Base-by-base conservation (phyloP, 2,797 vertebrate genomes). In the Saxicola maurus region DNA sequence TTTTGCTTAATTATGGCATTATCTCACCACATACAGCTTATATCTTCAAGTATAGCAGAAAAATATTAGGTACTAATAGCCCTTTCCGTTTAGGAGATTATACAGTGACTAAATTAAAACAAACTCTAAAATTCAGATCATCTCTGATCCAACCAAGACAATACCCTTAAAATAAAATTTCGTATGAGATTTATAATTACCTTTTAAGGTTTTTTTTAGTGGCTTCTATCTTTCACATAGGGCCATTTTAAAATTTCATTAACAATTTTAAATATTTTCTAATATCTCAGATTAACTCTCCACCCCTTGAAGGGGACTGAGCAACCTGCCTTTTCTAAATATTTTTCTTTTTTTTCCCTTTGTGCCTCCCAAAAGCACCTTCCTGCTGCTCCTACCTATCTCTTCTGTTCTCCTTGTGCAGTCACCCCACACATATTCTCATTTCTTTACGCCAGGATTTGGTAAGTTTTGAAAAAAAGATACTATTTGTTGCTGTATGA, bases 1-100 rank as follows among this genome's bases (percentile, higher is more conserved):
- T 82, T 91, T 77, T 80, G 5, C 7, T 91, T 89, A 67, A 35
- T 60, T 87, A 59, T 49, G 28, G 4, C 17, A 60, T n/a, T 64
- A 71, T 35, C 49, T 90, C 30, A 28, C 14, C 13, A 23, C 30
- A 23, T 53, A 37, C 5, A 68, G 6, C 6, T 77, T 72, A 17
- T 16, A 40, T 48, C 19, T 74, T 62, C 43, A 67, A 61, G 8
- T n/a, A 21, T 3, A 42, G 27, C 56, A 77, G 20, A 67, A 62
- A 80, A 75, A 72, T 53, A 15, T 30, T 46, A 53, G 45, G 13
- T 57, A 46, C 4, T 72, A 61, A 61, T 24, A 57, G 11, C 3
- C 3, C 7, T 90, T 87, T 74, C 28, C 37, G 65, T 65, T 57
- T 7, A 75, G 55, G 31, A 74, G 8, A 23, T 38, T 56, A 30